A percentile compares a stretch with the other conserved stretches of the same genome.
Conservation (phyloP, 2,888 invertebrate genomes). For the Limnephilus auricula region DNA sequence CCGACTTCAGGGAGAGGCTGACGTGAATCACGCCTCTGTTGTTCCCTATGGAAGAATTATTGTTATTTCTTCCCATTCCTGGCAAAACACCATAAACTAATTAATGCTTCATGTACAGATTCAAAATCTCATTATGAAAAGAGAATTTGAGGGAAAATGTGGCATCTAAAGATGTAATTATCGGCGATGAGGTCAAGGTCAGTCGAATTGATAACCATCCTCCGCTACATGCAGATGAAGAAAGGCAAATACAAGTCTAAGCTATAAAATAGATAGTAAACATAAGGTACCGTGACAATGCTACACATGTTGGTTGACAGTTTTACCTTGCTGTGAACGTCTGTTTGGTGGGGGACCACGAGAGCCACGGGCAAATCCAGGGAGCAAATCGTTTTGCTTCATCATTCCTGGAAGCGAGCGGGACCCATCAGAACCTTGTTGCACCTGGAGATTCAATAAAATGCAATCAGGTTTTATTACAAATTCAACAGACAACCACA, state of each 20-base stretch:
- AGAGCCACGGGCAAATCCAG: constrained; percentile 30
- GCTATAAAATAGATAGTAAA: background rate
- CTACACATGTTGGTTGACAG: background rate
- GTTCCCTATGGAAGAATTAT: constrained; percentile 70
- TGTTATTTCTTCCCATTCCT: constrained; percentile 69
- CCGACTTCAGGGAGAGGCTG: constrained; percentile 85
- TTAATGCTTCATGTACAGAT: background rate
- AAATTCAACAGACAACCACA: background rate
- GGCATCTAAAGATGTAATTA: background rate
- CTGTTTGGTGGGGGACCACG: constrained; percentile 33
- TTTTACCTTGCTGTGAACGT: constrained; percentile 47
- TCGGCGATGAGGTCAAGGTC: background rate
- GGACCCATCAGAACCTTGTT: background rate
- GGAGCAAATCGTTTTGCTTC: constrained; percentile 41
- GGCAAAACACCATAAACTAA: constrained; percentile 12
- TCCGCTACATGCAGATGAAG: background rate
- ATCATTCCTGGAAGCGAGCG: background rate
- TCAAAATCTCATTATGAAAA: background rate
- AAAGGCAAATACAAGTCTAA: background rate
- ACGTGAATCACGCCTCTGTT: constrained; percentile 81
- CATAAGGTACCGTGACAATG: background rate
- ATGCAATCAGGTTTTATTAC: background rate
- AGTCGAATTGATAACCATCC: background rate
- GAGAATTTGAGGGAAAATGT: background rate
- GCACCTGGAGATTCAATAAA: background rate